Base-by-base conservation (phyloP, 2,113 vertebrate species). In the Hippocampus abdominalis region DNA sequence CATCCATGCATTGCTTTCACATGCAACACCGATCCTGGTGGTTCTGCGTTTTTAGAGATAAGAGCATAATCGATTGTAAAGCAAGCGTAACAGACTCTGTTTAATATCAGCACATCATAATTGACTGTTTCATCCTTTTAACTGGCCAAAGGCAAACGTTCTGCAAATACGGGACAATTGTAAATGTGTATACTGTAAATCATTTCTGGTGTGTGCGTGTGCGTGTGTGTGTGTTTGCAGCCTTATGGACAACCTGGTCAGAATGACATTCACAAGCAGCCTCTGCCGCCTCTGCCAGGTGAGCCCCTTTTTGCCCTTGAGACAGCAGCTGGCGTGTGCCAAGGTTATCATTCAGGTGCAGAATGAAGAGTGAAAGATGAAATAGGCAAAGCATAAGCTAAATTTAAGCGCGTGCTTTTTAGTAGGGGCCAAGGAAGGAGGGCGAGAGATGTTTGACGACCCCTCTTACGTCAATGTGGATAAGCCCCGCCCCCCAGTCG, bases 381-480 rank as follows among this genome's bases (percentile, higher is more conserved):
- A 16, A 64, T 64, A 8, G 27, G 9, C 18, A 15, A 32, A 29
- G 11, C 27, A 4, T 60, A 9, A 32, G 15, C 8, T 29, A 59
- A 12, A n/a, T 57, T 13, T 4, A 21, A 61, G 23, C 32, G 68
- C 0, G 68, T 75, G 16, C 65, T 77, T 36, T 44, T 51, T 21
- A 91, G 87, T 89, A 0, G 83, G 91, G 51, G 90, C 82, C 32
- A 94, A 93, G 87, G 90, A 92, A 42, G 80, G 65, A 1, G 91
- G 40, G 16, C 80, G 2, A 0, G 95, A 96, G 39, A 87, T 97
- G 53, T 96, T 98, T 2, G 96, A 98, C 54, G 97, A 99, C 76
- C 96, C 97, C 0, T 99, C 97, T 0, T 99, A 99, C 0, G 97
- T 99, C 76, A 99, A 98, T 0, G 95, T 99, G 83, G 95, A 99